A percentile compares a stretch with the other conserved stretches of the same genome.
Conservation (phyloP, 2,888 invertebrate species). For the Tridacna gigas region DNA sequence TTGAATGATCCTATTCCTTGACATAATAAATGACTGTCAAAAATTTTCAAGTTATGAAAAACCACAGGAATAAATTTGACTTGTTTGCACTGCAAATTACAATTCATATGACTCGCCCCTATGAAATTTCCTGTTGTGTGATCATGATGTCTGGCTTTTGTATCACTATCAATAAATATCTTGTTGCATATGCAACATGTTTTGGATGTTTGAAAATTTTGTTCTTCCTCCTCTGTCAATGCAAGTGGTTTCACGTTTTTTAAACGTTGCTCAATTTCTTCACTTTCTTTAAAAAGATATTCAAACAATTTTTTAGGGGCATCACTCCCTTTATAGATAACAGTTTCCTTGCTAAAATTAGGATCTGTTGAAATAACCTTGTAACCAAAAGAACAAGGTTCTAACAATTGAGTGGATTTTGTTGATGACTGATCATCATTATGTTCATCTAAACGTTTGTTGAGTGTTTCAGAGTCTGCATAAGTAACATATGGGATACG, state of each 20-base stretch:
- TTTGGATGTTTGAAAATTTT: conserved; percentile 55
- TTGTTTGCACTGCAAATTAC: conserved; percentile 36
- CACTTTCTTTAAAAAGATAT: conserved; percentile 27
- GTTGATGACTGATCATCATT: conserved; percentile 1
- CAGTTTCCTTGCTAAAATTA: conserved; percentile 22
- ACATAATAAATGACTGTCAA: conserved; percentile 39
- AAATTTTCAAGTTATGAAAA: conserved; percentile 42
- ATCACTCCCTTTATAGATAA: conserved; percentile 11
- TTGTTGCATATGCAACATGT: conserved; percentile 18
- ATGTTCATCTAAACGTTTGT: conserved; percentile 18
- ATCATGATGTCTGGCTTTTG: conserved; percentile 36
- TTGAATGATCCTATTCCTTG: conserved; percentile 32
- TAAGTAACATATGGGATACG: conserved; percentile 50
- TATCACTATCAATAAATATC: not conserved
- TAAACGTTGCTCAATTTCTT: conserved; percentile 35
- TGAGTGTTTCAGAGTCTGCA: conserved; percentile 57
- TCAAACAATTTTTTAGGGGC: conserved; percentile 30
- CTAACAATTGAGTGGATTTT: conserved; percentile 30
- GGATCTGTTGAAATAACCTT: conserved; percentile 20
- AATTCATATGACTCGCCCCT: conserved; percentile 31
- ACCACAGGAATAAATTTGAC: conserved; percentile 33
- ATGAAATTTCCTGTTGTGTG: conserved; percentile 38
- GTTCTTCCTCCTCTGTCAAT: not conserved
- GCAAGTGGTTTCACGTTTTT: conserved; percentile 26
- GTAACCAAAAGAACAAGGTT: conserved; percentile 23